Conservation (phyloP, 2,113 vertebrate species). For the Petromus typicus region DNA sequence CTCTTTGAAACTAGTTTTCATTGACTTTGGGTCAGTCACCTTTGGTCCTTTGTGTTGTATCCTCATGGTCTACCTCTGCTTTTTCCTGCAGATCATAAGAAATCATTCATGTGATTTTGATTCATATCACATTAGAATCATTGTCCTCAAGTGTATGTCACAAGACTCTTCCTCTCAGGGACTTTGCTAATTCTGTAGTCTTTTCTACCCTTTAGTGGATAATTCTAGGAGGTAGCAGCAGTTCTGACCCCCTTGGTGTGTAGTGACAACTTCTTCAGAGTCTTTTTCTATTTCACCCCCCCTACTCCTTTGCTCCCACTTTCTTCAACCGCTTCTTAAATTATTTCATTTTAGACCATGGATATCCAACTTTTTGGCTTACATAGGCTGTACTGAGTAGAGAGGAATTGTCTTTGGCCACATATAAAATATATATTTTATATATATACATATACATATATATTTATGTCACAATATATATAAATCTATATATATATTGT, state of each 20-base stretch:
- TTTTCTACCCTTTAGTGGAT: background rate
- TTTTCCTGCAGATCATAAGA: background rate
- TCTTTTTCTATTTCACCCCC: background rate
- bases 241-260: background rate
- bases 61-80: background rate
- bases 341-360: background rate
- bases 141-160: fast-evolving
- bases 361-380: background rate
- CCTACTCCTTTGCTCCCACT: background rate
- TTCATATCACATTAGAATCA: fast-evolving
- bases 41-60: fast-evolving
- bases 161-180: background rate
- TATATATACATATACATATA: too few relatives aligned
- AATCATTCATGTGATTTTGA: background rate
- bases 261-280: fast-evolving
- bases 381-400: background rate
- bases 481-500: background rate
- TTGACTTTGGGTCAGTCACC: background rate
- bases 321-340: background rate
- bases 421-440: background rate
- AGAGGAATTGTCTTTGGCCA: background rate
- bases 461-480: too few relatives aligned
- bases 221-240: background rate
- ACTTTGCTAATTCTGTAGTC: background rate
- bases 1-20: background rate